Conservation (phyloP, 2,888 invertebrate genomes). For the Nephrotoma guestfalica region DNA sequence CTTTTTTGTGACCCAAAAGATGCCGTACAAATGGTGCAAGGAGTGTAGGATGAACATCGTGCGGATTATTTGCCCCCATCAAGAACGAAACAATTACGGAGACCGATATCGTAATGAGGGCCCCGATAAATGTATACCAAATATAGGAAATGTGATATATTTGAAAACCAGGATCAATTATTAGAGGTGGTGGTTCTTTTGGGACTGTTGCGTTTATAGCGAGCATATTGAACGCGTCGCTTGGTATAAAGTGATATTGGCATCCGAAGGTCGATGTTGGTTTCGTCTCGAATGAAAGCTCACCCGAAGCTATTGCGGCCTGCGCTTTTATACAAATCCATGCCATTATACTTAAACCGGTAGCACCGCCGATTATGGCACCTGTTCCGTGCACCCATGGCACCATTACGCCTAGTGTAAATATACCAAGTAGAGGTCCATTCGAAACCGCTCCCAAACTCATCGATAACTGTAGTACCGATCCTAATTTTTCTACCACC, state of each 20-base stretch:
- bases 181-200: not conserved
- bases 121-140: constrained; percentile 56
- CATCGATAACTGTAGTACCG: constrained; percentile 52
- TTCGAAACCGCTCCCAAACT: constrained; percentile 48
- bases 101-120: constrained; percentile 39
- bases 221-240: constrained; percentile 23
- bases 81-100: constrained; percentile 37
- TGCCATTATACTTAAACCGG: constrained; percentile 36
- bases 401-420: constrained; percentile 50
- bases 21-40: constrained; percentile 56
- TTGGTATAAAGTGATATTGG: constrained; percentile 34
- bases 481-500: constrained; percentile 50
- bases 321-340: constrained; percentile 41
- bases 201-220: constrained; percentile 19
- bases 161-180: constrained; percentile 18
- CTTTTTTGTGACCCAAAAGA: constrained; percentile 11
- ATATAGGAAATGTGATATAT: constrained; percentile 62
- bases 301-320: constrained; percentile 36
- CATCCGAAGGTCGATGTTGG: constrained; percentile 38
- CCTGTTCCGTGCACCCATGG: constrained; percentile 50
- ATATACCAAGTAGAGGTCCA: constrained; percentile 52
- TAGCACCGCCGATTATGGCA: constrained; percentile 38
- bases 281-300: constrained; percentile 33
- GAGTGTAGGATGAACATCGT: constrained; percentile 41
- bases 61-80: constrained; percentile 36